Base-by-base conservation (phyloP, 2,797 vertebrate genomes). In the Myotis planiceps region DNA sequence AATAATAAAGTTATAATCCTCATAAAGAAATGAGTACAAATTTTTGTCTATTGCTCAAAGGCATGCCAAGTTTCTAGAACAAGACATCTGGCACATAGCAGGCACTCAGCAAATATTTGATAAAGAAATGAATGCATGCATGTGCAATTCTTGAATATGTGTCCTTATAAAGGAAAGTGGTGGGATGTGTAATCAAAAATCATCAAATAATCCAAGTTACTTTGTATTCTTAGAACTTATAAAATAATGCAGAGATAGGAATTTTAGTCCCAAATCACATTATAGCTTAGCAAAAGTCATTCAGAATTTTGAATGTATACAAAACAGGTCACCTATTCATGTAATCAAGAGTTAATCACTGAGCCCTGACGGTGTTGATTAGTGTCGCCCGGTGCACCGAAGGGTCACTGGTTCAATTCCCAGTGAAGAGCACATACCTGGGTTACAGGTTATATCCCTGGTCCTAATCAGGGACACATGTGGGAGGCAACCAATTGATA, bases 231-330 rank as follows among this genome's bases (percentile, higher is more conserved):
- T 37, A 69, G 76, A 95, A 76, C n/a, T 82, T 21, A 95, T 68
- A 42, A 63, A 63, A 78, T 63, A 51, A 88, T 42, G n/a, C 51
- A 55, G 71, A 92, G 34, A 72, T 29, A n/a, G 84, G 34, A 66
- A 94, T 58, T 71, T 60, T 7, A 78, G 42, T 53, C 34, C 72
- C 7, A 80, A 66, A 72, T 68, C 55, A 78, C 53, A 65, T 19
- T 37, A 80, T 72, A 47, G 34, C 65, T 88, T 79, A 47, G n/a
- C 45, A 92, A 88, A 92, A 79, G 32, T 55, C 79, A 92, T 53
- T 55, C 25, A 19, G 47, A 84, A 53, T 72, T 65, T 88, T 39
- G 72, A 47, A 72, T 65, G 12, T 65, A 27, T n/a, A 71, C 18
- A 71, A 72, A 76, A 81, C 37, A 86, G 66, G 39, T 71, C 63